Conservation (phyloP, 2,888 invertebrate genomes). For the Drosophila histrio region DNA sequence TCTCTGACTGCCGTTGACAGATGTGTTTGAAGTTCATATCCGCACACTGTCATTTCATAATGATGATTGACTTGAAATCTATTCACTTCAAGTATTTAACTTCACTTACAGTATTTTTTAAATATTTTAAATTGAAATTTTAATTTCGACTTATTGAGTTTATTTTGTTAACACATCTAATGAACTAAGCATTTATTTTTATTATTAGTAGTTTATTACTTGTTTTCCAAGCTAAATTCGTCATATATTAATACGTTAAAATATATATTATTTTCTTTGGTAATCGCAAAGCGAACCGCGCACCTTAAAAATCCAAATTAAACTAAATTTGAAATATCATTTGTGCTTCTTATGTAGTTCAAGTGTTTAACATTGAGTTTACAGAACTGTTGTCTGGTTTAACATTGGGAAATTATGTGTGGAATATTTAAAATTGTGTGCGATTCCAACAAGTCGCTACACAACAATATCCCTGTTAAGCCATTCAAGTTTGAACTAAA, state of each 20-base stretch:
- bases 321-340: constrained; percentile 50
- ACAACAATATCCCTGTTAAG: not conserved
- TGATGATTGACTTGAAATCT: constrained; percentile 13
- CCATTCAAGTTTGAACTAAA: not conserved
- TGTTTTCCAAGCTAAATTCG: not conserved
- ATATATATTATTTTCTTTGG: not conserved
- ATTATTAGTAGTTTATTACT: not conserved
- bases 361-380: not conserved
- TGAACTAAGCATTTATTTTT: not conserved
- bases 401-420: constrained; percentile 10
- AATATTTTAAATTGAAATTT: not conserved
- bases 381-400: constrained; percentile 4
- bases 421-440: not conserved
- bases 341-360: constrained; percentile 23
- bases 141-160: not conserved
- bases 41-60: not conserved
- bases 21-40: constrained; percentile 26
- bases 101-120: not conserved
- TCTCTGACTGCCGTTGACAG: constrained; percentile 26
- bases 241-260: not conserved
- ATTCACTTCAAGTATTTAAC: not conserved
- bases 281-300: constrained; percentile 39
- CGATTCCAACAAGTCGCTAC: not conserved
- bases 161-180: not conserved
- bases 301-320: constrained; percentile 41